Evolutionary conservation across 2,797 vertebrate genomes (phyloP).

Genomic region (Tiaroga cobitis): DNA sequence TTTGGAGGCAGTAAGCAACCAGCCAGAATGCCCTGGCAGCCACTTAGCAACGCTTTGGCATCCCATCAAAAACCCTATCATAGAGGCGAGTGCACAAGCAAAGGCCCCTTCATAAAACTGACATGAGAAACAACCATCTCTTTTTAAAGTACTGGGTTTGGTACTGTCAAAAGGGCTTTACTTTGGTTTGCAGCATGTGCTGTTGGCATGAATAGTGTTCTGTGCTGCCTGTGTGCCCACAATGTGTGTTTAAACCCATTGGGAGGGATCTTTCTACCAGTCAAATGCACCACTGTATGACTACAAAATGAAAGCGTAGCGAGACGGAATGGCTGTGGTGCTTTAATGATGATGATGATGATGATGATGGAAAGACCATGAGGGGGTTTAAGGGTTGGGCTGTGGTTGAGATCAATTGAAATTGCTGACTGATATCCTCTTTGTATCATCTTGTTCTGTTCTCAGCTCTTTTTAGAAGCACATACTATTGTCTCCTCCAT

Average conservation of each 20-base stretch:
- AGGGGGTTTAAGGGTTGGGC: conserved; percentile 1
- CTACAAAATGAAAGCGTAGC: conserved; percentile 7
- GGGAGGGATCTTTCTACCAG: neutral
- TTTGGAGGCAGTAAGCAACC: neutral
- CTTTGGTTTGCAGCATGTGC: conserved; percentile 31
- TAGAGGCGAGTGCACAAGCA: neutral
- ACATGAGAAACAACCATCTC: conserved; percentile 31
- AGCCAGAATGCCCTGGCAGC: neutral
- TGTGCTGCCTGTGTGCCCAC: conserved; percentile 20
- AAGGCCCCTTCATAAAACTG: conserved; percentile 6
- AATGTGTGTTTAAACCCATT: neutral
- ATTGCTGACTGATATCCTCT: neutral
- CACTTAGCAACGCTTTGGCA: neutral
- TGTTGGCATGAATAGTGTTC: conserved; percentile 32
- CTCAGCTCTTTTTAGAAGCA: conserved; percentile 6
- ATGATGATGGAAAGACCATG: neutral
- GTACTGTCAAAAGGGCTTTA: conserved; percentile 16
- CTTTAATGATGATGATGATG: conserved; percentile 7
- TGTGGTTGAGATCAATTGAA: conserved; percentile 27
- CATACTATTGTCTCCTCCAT: neutral
- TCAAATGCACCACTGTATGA: conserved; percentile 15
- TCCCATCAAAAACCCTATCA: neutral
- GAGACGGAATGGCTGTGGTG: conserved; percentile 3
- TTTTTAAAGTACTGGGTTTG: conserved; percentile 19
- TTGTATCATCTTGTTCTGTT: conserved; percentile 1